These are phyloP conservation scores for Threskiornis aethiopicus DNA, from an alignment of 2,797 vertebrate species.

Conservation along the genomic window DNA sequence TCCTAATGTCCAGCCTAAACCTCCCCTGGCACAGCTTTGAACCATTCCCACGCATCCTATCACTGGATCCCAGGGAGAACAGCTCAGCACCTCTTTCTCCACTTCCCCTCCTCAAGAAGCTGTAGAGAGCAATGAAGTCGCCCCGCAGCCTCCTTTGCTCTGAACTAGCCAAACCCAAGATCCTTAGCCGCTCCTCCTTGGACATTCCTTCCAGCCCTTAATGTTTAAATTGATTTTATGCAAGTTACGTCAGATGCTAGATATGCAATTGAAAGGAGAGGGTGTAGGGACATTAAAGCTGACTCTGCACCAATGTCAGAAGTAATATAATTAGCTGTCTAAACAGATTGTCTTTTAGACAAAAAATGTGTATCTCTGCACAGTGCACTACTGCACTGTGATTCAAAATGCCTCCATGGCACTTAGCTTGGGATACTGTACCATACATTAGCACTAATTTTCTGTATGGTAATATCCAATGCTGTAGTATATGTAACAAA, in stretches of 20 bases:
- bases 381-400: background rate
- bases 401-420: background rate
- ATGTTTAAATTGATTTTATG: background rate
- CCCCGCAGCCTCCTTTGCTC: background rate
- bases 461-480: background rate
- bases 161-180: background rate
- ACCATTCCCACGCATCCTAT: background rate
- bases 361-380: background rate
- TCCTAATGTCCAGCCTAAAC: background rate
- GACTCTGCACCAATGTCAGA: background rate
- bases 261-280: background rate
- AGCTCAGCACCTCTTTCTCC: background rate
- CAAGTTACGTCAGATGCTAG: background rate
- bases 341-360: background rate
- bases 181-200: background rate
- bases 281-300: background rate
- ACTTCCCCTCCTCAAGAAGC: background rate
- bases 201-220: background rate
- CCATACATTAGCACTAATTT: accelerated
- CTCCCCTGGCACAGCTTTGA: background rate
- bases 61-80: background rate
- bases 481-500: background rate
- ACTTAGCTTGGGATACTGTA: background rate
- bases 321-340: background rate
- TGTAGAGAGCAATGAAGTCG: background rate